phyloP scores from a whole-genome alignment of 2,797 vertebrate species.

The Sebastes steindachneri region DNA sequence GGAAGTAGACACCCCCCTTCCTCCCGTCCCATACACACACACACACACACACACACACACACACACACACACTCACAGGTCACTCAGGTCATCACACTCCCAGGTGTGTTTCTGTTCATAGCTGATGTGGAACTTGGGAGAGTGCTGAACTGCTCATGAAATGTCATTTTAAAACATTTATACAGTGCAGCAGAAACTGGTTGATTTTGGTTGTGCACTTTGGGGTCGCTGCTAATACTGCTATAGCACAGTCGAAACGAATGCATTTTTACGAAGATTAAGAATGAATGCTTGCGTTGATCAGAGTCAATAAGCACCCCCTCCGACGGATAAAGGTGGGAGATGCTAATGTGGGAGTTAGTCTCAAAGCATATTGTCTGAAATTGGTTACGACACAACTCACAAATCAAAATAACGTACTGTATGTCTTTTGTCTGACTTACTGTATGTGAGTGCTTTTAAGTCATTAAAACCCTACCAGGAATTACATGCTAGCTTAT shows the following conservation, averaged over 20 bases:
- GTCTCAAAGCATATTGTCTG: neutral
- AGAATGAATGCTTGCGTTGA: neutral
- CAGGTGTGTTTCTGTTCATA: slow-evolving; percentile 15
- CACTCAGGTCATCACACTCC: neutral
- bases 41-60: neutral
- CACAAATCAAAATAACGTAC: neutral
- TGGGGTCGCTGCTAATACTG: neutral
- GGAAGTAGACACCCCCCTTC: slow-evolving; percentile 1
- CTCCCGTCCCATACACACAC: neutral
- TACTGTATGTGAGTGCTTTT: neutral
- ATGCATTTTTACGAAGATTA: neutral
- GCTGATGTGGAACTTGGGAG: slow-evolving; percentile 5
- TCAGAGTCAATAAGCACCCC: neutral
- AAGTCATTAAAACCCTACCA: neutral
- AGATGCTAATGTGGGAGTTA: neutral
- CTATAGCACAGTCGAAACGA: neutral
- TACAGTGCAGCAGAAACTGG: neutral
- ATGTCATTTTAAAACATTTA: neutral
- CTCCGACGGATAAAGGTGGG: neutral
- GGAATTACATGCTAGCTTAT: neutral
- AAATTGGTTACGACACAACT: neutral
- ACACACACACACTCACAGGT: neutral
- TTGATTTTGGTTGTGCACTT: neutral
- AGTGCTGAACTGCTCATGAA: neutral
- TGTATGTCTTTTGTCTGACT: neutral